Conservation (phyloP, 1,140 invertebrate genomes). For the Lepidurus packardi region DNA sequence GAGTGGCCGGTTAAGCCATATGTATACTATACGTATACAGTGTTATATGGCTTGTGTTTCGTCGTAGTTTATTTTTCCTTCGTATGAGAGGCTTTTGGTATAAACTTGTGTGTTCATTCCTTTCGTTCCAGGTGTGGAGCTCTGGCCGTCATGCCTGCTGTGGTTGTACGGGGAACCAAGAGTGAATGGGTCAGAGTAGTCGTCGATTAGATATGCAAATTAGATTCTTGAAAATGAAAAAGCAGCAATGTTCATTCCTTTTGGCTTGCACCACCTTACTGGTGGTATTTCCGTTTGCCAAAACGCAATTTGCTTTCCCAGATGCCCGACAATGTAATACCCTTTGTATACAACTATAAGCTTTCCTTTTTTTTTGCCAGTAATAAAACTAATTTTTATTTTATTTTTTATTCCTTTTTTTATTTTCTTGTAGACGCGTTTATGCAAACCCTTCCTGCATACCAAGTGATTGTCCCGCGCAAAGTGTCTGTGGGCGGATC, state of each 20-base stretch:
- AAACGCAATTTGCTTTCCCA: not conserved
- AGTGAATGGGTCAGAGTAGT: not conserved
- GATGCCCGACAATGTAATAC: not conserved
- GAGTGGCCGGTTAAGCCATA: too few species aligned
- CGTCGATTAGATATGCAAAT: not conserved
- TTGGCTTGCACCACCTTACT: not conserved
- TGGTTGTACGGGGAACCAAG: not conserved
- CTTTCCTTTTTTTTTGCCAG: not conserved
- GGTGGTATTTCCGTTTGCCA: not conserved
- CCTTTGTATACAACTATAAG: not conserved
- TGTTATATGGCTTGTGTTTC: too few species aligned
- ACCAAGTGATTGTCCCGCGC: slow-evolving; percentile 52
- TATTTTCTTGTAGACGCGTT: slow-evolving; percentile 38
- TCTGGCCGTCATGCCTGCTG: slow-evolving; percentile 10
- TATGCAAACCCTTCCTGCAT: slow-evolving; percentile 43
- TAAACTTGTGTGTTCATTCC: not conserved
- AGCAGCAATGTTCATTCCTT: not conserved
- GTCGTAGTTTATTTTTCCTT: not conserved
- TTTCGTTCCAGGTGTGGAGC: slow-evolving; percentile 3
- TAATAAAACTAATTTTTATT: not conserved
- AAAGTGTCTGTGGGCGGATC: slow-evolving; percentile 52
- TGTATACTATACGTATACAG: too few species aligned
- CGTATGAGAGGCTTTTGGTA: not conserved
- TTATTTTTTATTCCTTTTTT: slow-evolving; percentile 9
- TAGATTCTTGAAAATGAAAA: not conserved